phyloP scores from a whole-genome alignment of 2,888 invertebrate genomes.

The Dynastes hyllus region DNA sequence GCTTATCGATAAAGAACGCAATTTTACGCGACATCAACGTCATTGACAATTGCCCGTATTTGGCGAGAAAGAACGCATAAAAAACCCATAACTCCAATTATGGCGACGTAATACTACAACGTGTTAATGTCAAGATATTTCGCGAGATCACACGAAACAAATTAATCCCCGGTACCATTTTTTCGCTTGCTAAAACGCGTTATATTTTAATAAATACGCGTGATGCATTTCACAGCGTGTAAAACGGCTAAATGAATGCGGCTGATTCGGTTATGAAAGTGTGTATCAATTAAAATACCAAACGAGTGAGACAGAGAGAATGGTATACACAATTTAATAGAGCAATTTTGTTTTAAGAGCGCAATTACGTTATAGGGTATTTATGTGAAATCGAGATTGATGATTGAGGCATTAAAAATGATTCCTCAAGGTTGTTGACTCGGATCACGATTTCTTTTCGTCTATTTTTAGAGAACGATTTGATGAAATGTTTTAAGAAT shows the following conservation, averaged over 20 bases:
- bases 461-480: no score
- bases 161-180: conserved; percentile 26
- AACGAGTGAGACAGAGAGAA: conserved; percentile 1
- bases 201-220: not conserved
- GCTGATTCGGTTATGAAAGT: conserved; percentile 15
- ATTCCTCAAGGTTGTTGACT: not conserved
- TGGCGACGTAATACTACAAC: conserved; percentile 30
- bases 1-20: conserved; percentile 2
- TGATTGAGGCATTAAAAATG: no score
- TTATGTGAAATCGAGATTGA: not conserved
- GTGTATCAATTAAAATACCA: conserved; percentile 38
- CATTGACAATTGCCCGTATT: conserved; percentile 47
- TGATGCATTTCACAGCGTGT: not conserved
- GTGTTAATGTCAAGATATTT: conserved; percentile 48
- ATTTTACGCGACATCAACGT: not conserved
- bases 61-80: conserved; percentile 2
- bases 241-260: not conserved
- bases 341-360: conserved; percentile 6
- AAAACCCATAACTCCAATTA: conserved; percentile 37
- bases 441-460: no score
- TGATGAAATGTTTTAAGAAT: no score
- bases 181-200: not conserved
- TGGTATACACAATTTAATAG: conserved; percentile 20
- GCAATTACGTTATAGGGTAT: not conserved
- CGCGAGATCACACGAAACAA: conserved; percentile 20